Evolutionary conservation across 37 sponge, comb jelly and placozoan genomes (phyloP).

Genomic region (Tethya wilhelma): DNA sequence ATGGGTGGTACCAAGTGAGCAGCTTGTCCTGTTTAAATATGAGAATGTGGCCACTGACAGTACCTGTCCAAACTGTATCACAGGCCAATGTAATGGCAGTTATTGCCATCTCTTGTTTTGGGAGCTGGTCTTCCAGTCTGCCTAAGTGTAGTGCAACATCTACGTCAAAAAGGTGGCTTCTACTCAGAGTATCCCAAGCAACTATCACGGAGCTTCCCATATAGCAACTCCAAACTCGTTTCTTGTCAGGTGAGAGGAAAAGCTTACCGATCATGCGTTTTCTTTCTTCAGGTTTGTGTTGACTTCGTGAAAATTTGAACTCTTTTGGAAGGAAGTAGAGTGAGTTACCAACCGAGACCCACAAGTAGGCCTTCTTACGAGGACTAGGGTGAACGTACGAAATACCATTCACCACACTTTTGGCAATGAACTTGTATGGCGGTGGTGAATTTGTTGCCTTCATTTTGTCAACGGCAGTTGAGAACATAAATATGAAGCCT

Average conservation of each 20-base stretch:
- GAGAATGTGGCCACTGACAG: slow-evolving; percentile 74
- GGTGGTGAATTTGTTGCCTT: slow-evolving; percentile 13
- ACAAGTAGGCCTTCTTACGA: slow-evolving; percentile 28
- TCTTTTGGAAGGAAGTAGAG: slow-evolving; percentile 58
- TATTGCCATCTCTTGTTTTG: slow-evolving; percentile 31
- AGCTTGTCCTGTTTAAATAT: slow-evolving; percentile 44
- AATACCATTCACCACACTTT: slow-evolving; percentile 61
- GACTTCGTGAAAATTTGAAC: slow-evolving; percentile 23
- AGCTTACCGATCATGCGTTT: slow-evolving; percentile 53
- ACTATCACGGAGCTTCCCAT: slow-evolving; percentile 41
- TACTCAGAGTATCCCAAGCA: slow-evolving; percentile 54
- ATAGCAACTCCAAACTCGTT: slow-evolving; percentile 75
- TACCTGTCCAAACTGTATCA: slow-evolving; percentile 82
- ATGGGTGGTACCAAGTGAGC: slow-evolving; percentile 51
- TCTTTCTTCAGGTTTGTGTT: not conserved
- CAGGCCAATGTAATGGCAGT: slow-evolving; percentile 59
- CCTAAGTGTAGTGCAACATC: too few species aligned
- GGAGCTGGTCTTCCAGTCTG: not conserved
- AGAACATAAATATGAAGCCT: slow-evolving; percentile 60
- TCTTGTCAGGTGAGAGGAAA: slow-evolving; percentile 11
- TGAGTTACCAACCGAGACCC: slow-evolving; percentile 55
- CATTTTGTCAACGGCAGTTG: not conserved
- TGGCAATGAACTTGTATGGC: slow-evolving; percentile 45
- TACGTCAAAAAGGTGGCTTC: slow-evolving; percentile 34
- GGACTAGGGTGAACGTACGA: too few species aligned